Conservation (phyloP, 2,113 vertebrate species). For the Chloropsis hardwickii region DNA sequence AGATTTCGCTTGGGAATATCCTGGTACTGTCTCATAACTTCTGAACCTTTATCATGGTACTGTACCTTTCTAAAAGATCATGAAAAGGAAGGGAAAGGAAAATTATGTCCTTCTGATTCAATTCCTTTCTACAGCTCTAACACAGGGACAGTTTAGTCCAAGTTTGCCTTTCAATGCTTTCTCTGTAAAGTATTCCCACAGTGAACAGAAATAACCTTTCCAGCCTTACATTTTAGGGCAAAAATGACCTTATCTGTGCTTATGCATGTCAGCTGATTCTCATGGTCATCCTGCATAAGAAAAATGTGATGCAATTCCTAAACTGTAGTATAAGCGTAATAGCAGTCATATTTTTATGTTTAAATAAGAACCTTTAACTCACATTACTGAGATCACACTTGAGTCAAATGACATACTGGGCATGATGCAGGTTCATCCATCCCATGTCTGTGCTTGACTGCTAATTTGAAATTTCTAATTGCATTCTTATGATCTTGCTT, state of each 20-base stretch:
- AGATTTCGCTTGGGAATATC: neutral
- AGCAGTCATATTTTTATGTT: neutral
- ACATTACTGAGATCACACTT: neutral
- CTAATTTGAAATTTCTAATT: constrained; percentile 46
- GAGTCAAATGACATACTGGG: neutral
- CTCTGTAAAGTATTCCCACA: neutral
- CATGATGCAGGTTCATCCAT: neutral
- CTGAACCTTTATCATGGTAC: neutral
- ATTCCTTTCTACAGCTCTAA: neutral
- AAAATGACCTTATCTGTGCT: neutral
- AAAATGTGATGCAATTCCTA: neutral
- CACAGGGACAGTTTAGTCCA: neutral
- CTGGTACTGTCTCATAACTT: neutral
- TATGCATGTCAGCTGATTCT: neutral
- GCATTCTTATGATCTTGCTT: neutral
- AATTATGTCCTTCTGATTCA: neutral
- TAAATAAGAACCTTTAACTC: neutral
- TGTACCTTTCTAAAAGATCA: neutral
- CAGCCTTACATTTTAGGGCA: neutral
- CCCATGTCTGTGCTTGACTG: neutral
- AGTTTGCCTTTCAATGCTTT: neutral
- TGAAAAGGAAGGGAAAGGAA: neutral
- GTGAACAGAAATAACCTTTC: neutral
- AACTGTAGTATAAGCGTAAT: neutral
- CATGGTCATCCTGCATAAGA: neutral